Evolutionary conservation across 2,113 vertebrate species (phyloP).

Genomic region (Electrona antarctica): DNA sequence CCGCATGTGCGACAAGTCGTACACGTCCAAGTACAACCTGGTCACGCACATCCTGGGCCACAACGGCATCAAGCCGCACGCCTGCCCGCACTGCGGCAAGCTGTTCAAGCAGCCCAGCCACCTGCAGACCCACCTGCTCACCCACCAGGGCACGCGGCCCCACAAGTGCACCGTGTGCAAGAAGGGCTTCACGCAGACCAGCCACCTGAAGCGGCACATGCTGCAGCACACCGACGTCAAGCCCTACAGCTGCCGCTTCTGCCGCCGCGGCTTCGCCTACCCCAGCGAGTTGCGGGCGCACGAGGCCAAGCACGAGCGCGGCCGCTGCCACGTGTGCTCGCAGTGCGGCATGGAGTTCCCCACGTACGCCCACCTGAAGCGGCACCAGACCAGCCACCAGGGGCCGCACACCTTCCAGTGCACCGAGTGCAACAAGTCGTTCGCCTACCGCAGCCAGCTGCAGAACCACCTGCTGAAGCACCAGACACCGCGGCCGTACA

Average conservation of each 20-base stretch:
- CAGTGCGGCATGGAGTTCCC: conserved; percentile 97
- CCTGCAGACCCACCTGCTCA: conserved; percentile 96
- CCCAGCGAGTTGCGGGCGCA: conserved; percentile 97
- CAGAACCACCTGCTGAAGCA: conserved; percentile 98
- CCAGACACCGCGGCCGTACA: conserved; percentile 93
- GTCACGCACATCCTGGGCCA: conserved; percentile 98
- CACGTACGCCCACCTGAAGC: conserved; percentile 94
- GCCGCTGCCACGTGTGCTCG: conserved; percentile 92
- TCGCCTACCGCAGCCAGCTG: conserved; percentile 96
- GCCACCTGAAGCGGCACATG: conserved; percentile 99
- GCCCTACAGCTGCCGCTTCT: conserved; percentile 97
- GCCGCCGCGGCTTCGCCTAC: conserved; percentile 94
- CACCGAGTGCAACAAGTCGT: conserved; percentile 94
- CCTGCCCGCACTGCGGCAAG: conserved; percentile 93
- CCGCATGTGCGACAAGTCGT: conserved; percentile 97
- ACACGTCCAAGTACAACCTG: conserved; percentile 98
- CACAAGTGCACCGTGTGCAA: conserved; percentile 96
- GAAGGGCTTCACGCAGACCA: conserved; percentile 98
- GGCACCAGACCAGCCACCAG: conserved; percentile 94
- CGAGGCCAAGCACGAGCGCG: conserved; percentile 93
- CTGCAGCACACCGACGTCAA: conserved; percentile 94
- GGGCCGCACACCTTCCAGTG: conserved; percentile 96
- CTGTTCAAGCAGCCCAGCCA: conserved; percentile 99
- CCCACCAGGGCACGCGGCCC: conserved; percentile 94
- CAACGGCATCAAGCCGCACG: conserved; percentile 96